Base-by-base conservation (phyloP, 1,140 invertebrate genomes). In the Halesus radiatus region DNA sequence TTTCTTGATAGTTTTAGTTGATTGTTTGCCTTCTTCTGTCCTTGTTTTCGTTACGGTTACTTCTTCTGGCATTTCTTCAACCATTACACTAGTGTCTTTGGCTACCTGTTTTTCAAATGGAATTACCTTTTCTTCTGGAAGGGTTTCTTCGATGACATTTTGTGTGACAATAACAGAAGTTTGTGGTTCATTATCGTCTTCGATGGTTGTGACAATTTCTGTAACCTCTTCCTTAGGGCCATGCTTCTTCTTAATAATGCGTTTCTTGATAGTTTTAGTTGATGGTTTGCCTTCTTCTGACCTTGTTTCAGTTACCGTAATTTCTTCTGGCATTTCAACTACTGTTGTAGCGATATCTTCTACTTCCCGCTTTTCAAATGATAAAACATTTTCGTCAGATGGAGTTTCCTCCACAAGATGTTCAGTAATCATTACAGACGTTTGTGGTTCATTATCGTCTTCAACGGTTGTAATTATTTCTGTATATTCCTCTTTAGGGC, bases 321-420 rank as follows among this genome's bases (percentile, higher is more conserved):
- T 85, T 85, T 91, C 89, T 77, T 88, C 85, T 3, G 87, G 86
- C 54, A 85, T 58, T 78, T 85, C 84, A 53, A 80, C 37, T 18
- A 84, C 16, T 6, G 58, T 70, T n/a, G 79, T 15, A 16, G 37
- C 0, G 3, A 10, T 37, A 8, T 37, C 32, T 37, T 37, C 7
- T 3, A 32, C 32, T 32, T 5, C 32, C 3, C 5, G 32, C 6
- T 6, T 58, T 58, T 8, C 15, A 15, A 15, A 15, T 23, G 22
- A 16, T 29, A 15, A 16, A 23, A 16, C 1, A 23, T 29, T 64
- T 66, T 66, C 10, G 5, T 26, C 7, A 8, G 26, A 26, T 5
- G 3, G 15, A 1, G 22, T 78, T 52, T 58, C 20, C 10, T 76
- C 37, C 62, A 70, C 3, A 3, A 45, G 1, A 45, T 45, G 16